Percentiles rank a stretch among this genome's conserved stretches.
Evolutionary conservation across 2,797 vertebrate species (phyloP).

Genomic region (Numenius phaeopus): DNA sequence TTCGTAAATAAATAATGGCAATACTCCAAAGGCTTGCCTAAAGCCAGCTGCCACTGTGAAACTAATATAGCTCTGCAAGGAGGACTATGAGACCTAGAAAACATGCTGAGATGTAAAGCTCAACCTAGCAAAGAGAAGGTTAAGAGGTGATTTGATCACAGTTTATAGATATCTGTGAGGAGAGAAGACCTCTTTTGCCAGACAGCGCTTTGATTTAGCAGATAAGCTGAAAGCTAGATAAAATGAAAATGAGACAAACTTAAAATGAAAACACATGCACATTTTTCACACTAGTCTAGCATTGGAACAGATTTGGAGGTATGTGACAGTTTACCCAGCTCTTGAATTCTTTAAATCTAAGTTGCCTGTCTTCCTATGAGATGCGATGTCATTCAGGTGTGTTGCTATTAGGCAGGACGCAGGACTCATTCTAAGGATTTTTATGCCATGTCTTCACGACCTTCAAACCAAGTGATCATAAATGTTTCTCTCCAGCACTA

Average conservation of each 20-base stretch:
- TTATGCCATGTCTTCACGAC: neutral
- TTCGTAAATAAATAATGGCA: neutral
- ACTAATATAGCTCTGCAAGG: neutral
- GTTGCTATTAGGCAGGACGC: neutral
- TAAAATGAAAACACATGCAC: neutral
- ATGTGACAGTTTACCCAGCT: neutral
- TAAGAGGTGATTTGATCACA: neutral
- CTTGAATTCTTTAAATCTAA: neutral
- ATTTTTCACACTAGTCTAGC: neutral
- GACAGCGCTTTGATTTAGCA: neutral
- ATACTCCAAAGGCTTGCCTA: neutral
- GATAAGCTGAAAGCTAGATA: neutral
- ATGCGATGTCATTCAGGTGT: neutral
- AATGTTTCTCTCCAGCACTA: neutral
- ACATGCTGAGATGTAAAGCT: neutral
- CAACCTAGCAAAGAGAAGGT: neutral
- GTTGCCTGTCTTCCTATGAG: neutral
- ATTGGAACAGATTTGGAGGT: neutral
- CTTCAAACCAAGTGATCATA: neutral
- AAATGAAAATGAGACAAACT: neutral
- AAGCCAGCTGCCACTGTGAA: neutral
- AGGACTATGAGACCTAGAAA: neutral
- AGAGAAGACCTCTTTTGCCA: neutral
- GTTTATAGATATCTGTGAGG: neutral
- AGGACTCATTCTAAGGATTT: neutral